Base-by-base conservation (phyloP, 2,888 invertebrate genomes). In the Boloria euphrosyne region DNA sequence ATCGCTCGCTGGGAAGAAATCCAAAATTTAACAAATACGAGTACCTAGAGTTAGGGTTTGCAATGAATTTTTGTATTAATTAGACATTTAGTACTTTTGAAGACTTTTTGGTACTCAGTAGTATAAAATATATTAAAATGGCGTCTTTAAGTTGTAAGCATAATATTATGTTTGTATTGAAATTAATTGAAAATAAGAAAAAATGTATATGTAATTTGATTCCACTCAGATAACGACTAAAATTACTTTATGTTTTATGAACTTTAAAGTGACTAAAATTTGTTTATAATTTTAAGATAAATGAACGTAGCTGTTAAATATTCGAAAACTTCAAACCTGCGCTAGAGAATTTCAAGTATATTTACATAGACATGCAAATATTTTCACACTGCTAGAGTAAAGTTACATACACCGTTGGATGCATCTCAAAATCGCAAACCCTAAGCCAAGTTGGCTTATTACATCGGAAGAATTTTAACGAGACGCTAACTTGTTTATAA, bases 401-500 rank as follows among this genome's bases (percentile, higher is more conserved):
- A 7, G 10, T 57, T 57, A 57, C 13, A n/a, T 22, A 22, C 46
- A 44, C 46, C n/a, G 1, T 7, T 10, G n/a, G 57, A 46, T 46
- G 47, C 47, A 38, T 38, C 46, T 50, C 18, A 54, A 63, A 63
- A 59, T 66, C 22, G 70, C 57, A 63, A 70, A 68, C 68, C 71
- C 62, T 66, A 58, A 66, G 64, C 69, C 76, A 80, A 83, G 78
- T 80, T 78, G 79, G 84, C 85, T 89, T 89, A 89, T 88, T 86
- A 89, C 89, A 87, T 82, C 82, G 80, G 78, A 87, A 87, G 89
- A 90, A 90, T 90, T 89, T 90, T 89, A 89, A 90, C 89, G 81
- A 90, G 89, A 85, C 82, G 86, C 83, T 85, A 90, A 91, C 90
- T 91, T 90, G 90, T 89, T 87, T 87, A 85, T 82, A 90, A 91